Percentiles rank a stretch among this genome's conserved stretches.
Conservation (phyloP, 2,797 vertebrate genomes). For the Cyclura pinguis region DNA sequence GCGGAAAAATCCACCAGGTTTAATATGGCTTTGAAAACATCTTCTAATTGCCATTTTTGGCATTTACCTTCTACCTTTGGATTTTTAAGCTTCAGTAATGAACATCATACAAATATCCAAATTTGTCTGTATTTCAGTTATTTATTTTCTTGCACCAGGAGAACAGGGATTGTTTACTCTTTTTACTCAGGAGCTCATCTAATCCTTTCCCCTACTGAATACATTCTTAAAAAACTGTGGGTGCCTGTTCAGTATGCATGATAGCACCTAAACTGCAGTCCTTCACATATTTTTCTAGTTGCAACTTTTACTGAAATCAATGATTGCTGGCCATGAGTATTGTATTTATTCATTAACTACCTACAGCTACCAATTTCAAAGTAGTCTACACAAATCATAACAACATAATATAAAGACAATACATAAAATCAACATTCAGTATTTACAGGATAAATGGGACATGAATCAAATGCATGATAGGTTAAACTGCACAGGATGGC, state of each 20-base stretch:
- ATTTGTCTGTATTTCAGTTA: conserved; percentile 73
- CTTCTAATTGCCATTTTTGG: conserved; percentile 68
- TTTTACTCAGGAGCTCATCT: background rate
- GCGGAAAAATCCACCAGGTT: conserved; percentile 68
- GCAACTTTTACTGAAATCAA: background rate
- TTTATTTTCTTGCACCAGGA: conserved; percentile 67
- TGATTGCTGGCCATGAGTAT: background rate
- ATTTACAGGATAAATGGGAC: background rate
- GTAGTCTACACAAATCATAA: background rate
- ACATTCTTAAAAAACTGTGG: conserved; percentile 48
- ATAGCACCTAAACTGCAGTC: background rate
- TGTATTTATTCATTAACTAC: background rate
- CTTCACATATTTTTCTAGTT: background rate
- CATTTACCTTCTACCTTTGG: conserved; percentile 70
- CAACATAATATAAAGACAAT: background rate
- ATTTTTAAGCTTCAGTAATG: conserved; percentile 77
- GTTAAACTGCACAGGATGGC: background rate
- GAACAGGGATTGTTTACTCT: conserved; percentile 68
- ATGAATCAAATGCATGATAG: background rate
- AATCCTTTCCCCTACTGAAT: conserved; percentile 14
- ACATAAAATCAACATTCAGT: background rate
- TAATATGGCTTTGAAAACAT: conserved; percentile 67
- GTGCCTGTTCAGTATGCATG: conserved; percentile 61
- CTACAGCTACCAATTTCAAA: background rate
- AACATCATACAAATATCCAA: conserved; percentile 69